A percentile compares a stretch with the other conserved stretches of the same genome.
Conservation (phyloP, 1,140 invertebrate species). For the Drosophila repletoides region DNA sequence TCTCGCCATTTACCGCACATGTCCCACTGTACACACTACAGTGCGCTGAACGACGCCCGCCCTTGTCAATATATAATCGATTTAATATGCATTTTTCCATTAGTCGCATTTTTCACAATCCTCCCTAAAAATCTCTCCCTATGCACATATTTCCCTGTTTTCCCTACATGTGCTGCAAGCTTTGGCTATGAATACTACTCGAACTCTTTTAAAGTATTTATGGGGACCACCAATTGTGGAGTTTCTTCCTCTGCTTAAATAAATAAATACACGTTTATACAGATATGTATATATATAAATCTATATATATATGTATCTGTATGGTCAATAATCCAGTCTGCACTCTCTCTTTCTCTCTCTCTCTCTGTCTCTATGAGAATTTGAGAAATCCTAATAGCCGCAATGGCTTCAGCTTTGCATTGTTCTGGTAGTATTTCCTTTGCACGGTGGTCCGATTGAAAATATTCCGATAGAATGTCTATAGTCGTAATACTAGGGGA, state of each 20-base stretch:
- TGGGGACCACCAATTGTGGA: slow-evolving; percentile 61
- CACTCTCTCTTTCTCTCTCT: background rate
- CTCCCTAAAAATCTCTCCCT: background rate
- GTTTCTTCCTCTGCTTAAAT: slow-evolving; percentile 50
- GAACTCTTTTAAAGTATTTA: slow-evolving; percentile 40
- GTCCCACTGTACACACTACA: slow-evolving; percentile 25
- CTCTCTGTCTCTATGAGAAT: slow-evolving; percentile 11
- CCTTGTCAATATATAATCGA: slow-evolving; percentile 77
- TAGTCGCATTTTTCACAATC: slow-evolving; percentile 59
- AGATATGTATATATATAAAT: background rate
- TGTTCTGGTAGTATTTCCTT: no score
- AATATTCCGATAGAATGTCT: slow-evolving; percentile 6
- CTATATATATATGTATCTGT: background rate
- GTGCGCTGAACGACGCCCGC: slow-evolving; percentile 13
- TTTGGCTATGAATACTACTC: slow-evolving; percentile 27
- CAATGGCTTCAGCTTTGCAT: slow-evolving; percentile 14
- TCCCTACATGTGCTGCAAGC: slow-evolving; percentile 14
- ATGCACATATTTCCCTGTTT: background rate
- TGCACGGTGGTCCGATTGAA: slow-evolving; percentile 47
- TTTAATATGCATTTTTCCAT: slow-evolving; percentile 81
- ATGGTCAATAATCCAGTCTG: slow-evolving; percentile 50
- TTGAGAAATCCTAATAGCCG: no score
- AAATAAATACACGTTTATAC: slow-evolving; percentile 45
- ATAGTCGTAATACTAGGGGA: slow-evolving; percentile 24
- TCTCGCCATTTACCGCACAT: slow-evolving; percentile 9